These are phyloP conservation scores for Lethenteron camtschaticum DNA, from an alignment of 2,113 vertebrate species.

Conservation along the genomic window DNA sequence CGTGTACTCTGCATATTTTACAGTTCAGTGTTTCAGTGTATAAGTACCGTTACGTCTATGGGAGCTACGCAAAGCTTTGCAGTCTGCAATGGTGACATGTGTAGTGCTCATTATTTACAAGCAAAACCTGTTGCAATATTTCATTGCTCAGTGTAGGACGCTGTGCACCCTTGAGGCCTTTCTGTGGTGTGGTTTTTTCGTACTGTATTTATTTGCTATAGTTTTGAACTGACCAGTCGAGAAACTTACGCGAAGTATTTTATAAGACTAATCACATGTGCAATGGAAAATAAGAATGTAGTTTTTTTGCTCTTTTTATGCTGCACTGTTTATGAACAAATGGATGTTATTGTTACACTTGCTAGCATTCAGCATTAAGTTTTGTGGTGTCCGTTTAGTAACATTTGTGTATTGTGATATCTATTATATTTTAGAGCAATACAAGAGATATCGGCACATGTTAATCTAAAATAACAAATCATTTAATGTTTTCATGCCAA, in stretches of 20 bases:
- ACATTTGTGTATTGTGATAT: background rate
- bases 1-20: background rate
- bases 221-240: conserved; percentile 1
- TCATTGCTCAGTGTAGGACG: conserved; percentile 1
- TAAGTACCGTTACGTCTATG: background rate
- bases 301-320: background rate
- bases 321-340: background rate
- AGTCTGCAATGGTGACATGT: background rate
- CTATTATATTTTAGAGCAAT: background rate
- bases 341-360: background rate
- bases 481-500: background rate
- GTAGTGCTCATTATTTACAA: background rate
- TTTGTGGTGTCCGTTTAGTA: background rate
- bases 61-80: background rate
- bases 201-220: background rate
- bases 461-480: background rate
- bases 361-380: background rate
- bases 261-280: background rate
- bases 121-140: background rate
- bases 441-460: conserved; percentile 2
- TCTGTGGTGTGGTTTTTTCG: background rate
- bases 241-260: background rate
- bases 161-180: conserved; percentile 4
- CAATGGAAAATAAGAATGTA: background rate
- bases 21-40: background rate